Conservation (phyloP, 2,888 invertebrate species). For the Sturmia bella region DNA sequence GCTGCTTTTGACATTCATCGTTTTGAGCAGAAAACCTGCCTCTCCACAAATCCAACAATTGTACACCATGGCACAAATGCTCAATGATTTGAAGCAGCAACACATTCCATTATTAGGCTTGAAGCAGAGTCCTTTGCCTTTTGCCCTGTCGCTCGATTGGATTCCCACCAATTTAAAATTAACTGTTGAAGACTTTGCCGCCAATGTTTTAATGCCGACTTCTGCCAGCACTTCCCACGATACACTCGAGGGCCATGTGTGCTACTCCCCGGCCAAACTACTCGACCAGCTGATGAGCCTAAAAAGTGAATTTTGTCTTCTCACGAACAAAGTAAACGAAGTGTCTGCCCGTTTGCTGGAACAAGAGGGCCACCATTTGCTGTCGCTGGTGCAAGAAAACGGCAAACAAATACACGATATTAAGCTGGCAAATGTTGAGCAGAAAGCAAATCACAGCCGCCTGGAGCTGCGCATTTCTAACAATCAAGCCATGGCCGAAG, state of each 20-base stretch:
- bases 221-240: slow-evolving; percentile 2
- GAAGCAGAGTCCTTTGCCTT: slow-evolving; percentile 49
- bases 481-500: slow-evolving; percentile 36
- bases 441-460: slow-evolving; percentile 70
- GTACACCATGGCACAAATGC: slow-evolving; percentile 70
- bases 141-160: slow-evolving; percentile 51
- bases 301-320: slow-evolving; percentile 75
- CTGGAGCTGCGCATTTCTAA: slow-evolving; percentile 62
- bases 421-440: slow-evolving; percentile 57
- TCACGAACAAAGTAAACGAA: slow-evolving; percentile 77
- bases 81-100: slow-evolving; percentile 71
- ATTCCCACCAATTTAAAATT: slow-evolving; percentile 60
- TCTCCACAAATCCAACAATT: slow-evolving; percentile 69
- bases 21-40: slow-evolving; percentile 73
- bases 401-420: slow-evolving; percentile 73
- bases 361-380: slow-evolving; percentile 74
- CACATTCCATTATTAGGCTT: slow-evolving; percentile 56
- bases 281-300: slow-evolving; percentile 76
- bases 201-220: slow-evolving; percentile 34
- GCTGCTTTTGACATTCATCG: slow-evolving; percentile 72
- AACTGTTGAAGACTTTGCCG: slow-evolving; percentile 10
- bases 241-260: slow-evolving; percentile 73
- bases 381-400: slow-evolving; percentile 72
- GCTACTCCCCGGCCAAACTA: slow-evolving; percentile 76
- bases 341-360: slow-evolving; percentile 74